A percentile compares a stretch with the other conserved stretches of the same genome.
phyloP scores from a whole-genome alignment of 1,140 invertebrate species.

The Philopotamus ludificatus region DNA sequence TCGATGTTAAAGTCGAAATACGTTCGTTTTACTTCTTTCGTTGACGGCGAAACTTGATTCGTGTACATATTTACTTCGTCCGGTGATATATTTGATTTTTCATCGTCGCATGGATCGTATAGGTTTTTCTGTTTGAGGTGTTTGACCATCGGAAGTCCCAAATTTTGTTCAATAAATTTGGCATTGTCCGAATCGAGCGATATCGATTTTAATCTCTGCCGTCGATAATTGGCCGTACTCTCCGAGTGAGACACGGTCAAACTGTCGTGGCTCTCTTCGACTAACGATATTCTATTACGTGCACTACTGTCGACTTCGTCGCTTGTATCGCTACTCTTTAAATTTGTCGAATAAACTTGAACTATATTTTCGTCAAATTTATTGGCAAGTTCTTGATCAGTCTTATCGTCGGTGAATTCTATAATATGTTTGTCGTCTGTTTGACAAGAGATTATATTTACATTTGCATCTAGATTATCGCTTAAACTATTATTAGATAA shows the following conservation, averaged over 20 bases:
- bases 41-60: conserved; percentile 1
- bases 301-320: background rate
- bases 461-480: conserved; percentile 21
- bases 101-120: conserved; percentile 29
- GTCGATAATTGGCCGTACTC: conserved; percentile 50
- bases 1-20: conserved; percentile 51
- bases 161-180: conserved; percentile 57
- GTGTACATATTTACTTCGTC: conserved; percentile 3
- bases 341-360: background rate
- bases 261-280: conserved; percentile 44
- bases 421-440: conserved; percentile 14
- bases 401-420: conserved; percentile 19
- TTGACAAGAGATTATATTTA: background rate
- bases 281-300: background rate
- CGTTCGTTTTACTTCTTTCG: conserved; percentile 13
- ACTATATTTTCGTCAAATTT: conserved; percentile 2
- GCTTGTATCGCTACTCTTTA: background rate
- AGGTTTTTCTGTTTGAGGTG: conserved; percentile 54
- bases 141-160: conserved; percentile 55
- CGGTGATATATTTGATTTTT: background rate
- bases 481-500: conserved; percentile 11
- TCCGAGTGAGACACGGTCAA: conserved; percentile 42
- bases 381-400: conserved; percentile 10
- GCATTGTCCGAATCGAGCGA: conserved; percentile 57
- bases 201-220: conserved; percentile 57